Percentiles rank a stretch among this genome's conserved stretches.
Conservation (phyloP, 1,140 invertebrate species). For the Diabrotica virgifera region DNA sequence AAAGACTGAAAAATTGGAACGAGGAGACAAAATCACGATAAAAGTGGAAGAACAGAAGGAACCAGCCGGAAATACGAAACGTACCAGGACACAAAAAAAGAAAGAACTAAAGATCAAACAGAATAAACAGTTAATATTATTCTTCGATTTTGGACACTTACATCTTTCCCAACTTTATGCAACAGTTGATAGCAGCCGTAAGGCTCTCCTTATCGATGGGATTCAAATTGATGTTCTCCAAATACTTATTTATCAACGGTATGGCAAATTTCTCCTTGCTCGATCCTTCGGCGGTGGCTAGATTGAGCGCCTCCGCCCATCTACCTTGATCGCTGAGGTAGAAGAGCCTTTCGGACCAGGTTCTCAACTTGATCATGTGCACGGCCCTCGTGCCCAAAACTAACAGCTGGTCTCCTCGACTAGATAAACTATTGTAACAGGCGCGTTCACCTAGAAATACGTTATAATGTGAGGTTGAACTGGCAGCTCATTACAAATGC, state of each 20-base stretch:
- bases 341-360: conserved; percentile 76
- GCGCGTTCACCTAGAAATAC: conserved; percentile 63
- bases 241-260: conserved; percentile 40
- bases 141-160: conserved; percentile 42
- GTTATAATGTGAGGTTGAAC: too few relatives aligned
- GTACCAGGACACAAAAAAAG: too few relatives aligned
- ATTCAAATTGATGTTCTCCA: conserved; percentile 41
- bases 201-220: conserved; percentile 44
- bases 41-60: too few relatives aligned
- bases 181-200: conserved; percentile 45
- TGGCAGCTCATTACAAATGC: too few relatives aligned
- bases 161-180: conserved; percentile 47
- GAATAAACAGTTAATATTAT: too few relatives aligned
- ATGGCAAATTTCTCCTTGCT: conserved; percentile 41
- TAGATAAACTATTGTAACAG: conserved; percentile 87
- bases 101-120: too few relatives aligned
- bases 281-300: conserved; percentile 48
- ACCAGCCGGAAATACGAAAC: too few relatives aligned
- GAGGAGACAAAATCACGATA: too few relatives aligned
- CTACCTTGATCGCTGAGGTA: conserved; percentile 66
- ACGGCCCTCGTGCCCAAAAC: conserved; percentile 80
- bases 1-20: too few relatives aligned
- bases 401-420: conserved; percentile 76
- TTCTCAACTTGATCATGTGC: conserved; percentile 75
- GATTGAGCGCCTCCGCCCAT: conserved; percentile 59